Base-by-base conservation (phyloP, 2,888 invertebrate genomes). In the Dicyrtomina minuta region DNA sequence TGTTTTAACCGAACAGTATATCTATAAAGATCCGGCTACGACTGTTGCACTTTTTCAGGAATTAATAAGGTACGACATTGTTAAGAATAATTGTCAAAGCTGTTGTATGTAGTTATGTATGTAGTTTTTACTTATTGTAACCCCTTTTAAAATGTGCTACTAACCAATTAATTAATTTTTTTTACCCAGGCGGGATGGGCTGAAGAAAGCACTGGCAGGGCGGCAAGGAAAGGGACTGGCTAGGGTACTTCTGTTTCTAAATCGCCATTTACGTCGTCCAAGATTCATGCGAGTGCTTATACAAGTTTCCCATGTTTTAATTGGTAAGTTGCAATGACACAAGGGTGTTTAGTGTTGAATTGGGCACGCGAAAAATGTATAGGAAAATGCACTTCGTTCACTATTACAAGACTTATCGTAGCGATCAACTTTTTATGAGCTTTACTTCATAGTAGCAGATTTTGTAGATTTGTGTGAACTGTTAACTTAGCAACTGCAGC, bases 21-120 rank as follows among this genome's bases (percentile, higher is more conserved):
- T 84, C 1, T 86, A 84, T 44, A 88, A 87, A 79, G 84, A 81
- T 46, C 95, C 96, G 0, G 90, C 93, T 77, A 85, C 88, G 27
- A 89, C 92, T 1, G 88, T 93, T 41, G 87, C 90, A 61, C 84
- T 96, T 6, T 85, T 96, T 79, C 91, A 92, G 81, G 96, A 96
- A 82, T 83, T 97, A 72, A 88, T 91, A n/a, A 86, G 81, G 81
- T 81, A 73, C 72, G 66, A 67, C 20, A 41, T 13, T 27, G n/a
- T n/a, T 41, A 17, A 17, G n/a, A 5, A 51, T 33, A 70, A 56
- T 55, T 67, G n/a, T 26, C 20, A 33, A 33, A 33, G 43, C 44
- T 26, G n/a, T 49, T 58, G 4, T 55, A 51, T 13, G 13, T 20
- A n/a, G 10, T 15, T 10, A 51, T 17, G n/a, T 51, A n/a, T 51